Base-by-base conservation (phyloP, 2,888 invertebrate genomes). In the Pollenia griseotomentosa region DNA sequence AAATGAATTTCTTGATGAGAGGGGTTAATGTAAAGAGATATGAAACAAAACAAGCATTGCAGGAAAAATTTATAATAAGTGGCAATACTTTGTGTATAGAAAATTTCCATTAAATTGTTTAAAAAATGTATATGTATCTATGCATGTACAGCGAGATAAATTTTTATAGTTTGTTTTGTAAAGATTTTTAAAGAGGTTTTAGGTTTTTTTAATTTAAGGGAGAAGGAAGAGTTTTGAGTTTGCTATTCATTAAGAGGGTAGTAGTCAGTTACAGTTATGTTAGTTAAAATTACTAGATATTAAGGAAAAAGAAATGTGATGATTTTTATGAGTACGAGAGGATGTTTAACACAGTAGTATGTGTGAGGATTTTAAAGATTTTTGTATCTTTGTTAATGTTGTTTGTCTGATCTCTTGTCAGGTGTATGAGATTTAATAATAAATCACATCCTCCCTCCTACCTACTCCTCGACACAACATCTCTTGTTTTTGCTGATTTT, bases 381-480 rank as follows among this genome's bases (percentile, higher is more conserved):
- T 23, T 4, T 48, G 33, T 33, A 33, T 66, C 14, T 23, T 48
- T 48, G 66, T 66, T 33, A 33, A 33, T 33, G 33, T 33, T 33
- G 33, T 46, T 65, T 19, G 46, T 55, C 19, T 46, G 59, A 74
- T 74, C 73, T 74, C 73, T 74, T 74, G 61, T 74, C 74, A 74
- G 74, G 74, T 74, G 59, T 48, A 74, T 74, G 48, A 74, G 59
- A 59, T 74, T 42, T 55, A 70, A 55, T 51, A 68, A 68, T 7
- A 51, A 33, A 44, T 33, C 33, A 33, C 33, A 33, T 33, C 6
- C 33, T 33, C 33, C 33, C 33, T 33, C 33, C 6, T 6, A 33
- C 33, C 33, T 33, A 33, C 33, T 33, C 33, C 33, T 33, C 6
- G 33, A 33, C 33, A 0, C 33, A 0, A 6, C 33, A 6, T 33